A percentile compares a stretch with the other conserved stretches of the same genome.
phyloP scores from a whole-genome alignment of 92 coral and sea anemone genomes.

The Palythoa grandis region DNA sequence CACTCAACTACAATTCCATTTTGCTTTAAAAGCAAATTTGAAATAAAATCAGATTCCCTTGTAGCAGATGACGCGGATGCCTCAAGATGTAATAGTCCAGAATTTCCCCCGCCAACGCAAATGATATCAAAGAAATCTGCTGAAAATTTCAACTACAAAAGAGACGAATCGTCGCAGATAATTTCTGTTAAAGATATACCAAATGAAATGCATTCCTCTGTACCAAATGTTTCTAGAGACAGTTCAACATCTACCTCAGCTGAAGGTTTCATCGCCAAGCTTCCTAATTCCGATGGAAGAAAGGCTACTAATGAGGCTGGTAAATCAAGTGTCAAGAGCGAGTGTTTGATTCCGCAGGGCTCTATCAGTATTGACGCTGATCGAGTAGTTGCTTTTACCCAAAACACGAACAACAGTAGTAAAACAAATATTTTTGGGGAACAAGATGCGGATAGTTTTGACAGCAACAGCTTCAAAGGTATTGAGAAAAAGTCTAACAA shows the following conservation, averaged over 20 bases:
- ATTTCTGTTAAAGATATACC: not conserved
- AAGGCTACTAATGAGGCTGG: not conserved
- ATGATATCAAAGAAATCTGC: not conserved
- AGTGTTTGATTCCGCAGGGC: not conserved
- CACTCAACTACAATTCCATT: not conserved
- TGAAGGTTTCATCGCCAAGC: not conserved
- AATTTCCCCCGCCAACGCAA: conserved; percentile 7
- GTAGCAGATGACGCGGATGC: too few species aligned
- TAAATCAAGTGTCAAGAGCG: not conserved
- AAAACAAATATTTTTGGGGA: not conserved
- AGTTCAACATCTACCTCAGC: not conserved
- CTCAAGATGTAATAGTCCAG: not conserved
- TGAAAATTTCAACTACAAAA: not conserved
- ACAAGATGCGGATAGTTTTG: too few species aligned
- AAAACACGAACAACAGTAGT: not conserved
- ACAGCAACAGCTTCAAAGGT: not conserved
- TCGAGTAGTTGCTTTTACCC: not conserved
- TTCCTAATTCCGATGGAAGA: not conserved
- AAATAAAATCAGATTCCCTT: not conserved
- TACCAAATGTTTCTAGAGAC: not conserved
- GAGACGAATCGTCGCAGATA: not conserved
- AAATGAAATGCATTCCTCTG: not conserved
- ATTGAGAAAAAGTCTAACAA: not conserved
- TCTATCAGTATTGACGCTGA: not conserved
- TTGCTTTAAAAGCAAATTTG: not conserved